Conservation (phyloP, 2,113 vertebrate genomes). For the Petrocephalus zakoni region DNA sequence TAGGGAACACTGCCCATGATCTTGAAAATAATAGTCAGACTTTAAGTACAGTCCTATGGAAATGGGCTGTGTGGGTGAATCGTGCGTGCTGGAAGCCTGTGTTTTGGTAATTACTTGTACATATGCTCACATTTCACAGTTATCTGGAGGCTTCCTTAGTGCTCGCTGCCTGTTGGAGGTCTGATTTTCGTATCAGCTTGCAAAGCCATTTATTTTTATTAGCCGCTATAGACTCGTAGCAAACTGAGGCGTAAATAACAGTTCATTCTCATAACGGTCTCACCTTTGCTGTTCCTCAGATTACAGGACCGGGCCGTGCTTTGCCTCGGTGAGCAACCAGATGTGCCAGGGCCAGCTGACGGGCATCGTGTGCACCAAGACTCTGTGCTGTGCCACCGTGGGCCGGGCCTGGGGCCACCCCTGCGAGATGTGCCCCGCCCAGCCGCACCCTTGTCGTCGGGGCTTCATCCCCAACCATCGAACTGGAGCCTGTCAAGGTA, state of each 20-base stretch:
- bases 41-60: background rate
- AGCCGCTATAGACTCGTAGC: background rate
- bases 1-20: background rate
- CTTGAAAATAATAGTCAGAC: background rate
- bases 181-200: background rate
- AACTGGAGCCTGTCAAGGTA: slow-evolving; percentile 96
- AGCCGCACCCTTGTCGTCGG: slow-evolving; percentile 90
- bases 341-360: slow-evolving; percentile 98
- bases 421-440: slow-evolving; percentile 95
- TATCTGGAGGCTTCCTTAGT: background rate
- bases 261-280: background rate
- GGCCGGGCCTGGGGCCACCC: slow-evolving; percentile 97
- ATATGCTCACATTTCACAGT: background rate
- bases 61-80: background rate
- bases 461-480: slow-evolving; percentile 96
- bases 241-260: background rate
- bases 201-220: background rate
- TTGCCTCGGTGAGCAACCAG: slow-evolving; percentile 90
- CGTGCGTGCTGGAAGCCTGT: background rate
- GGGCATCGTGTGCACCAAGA: slow-evolving; percentile 96
- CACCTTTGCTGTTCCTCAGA: slow-evolving; percentile 56
- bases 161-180: background rate
- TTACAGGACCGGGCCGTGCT: slow-evolving; percentile 96
- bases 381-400: slow-evolving; percentile 91
- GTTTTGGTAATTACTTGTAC: background rate